Conservation (phyloP, 2,797 vertebrate species). For the Scarus forsteni region DNA sequence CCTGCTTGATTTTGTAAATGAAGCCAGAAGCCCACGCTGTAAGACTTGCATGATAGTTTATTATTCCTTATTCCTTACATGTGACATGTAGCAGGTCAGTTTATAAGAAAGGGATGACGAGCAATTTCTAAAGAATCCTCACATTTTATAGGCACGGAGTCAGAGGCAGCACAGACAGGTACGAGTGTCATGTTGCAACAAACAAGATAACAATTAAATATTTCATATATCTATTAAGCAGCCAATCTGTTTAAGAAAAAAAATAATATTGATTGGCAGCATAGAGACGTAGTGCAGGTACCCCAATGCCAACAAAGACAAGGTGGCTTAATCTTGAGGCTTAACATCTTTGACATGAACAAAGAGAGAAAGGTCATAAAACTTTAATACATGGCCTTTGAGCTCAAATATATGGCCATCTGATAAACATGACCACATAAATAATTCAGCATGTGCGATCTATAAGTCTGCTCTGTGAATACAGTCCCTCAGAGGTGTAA, state of each 20-base stretch:
- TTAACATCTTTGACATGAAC: constrained; percentile 27
- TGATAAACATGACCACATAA: constrained; percentile 51
- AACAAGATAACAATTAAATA: background rate
- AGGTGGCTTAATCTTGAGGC: constrained; percentile 30
- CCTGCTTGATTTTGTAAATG: background rate
- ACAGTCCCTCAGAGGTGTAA: constrained; percentile 21
- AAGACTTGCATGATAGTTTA: background rate
- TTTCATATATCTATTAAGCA: background rate
- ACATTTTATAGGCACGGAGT: too few species aligned
- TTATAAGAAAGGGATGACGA: background rate
- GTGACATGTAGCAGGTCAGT: background rate
- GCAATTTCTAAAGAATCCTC: background rate
- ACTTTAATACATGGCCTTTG: constrained; percentile 50
- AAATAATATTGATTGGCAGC: background rate
- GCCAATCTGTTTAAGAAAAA: too few species aligned
- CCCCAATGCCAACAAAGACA: background rate
- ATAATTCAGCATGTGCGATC: constrained; percentile 52
- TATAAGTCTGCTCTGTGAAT: constrained; percentile 19
- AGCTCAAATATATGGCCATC: constrained; percentile 48
- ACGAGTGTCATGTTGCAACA: background rate
- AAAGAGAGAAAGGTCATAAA: constrained; percentile 46
- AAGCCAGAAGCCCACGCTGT: background rate
- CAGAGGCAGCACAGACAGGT: background rate
- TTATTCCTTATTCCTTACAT: background rate
- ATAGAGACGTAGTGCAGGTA: constrained; percentile 5